phyloP scores from a whole-genome alignment of 2,888 invertebrate species.

The Autographa pulchrina region DNA sequence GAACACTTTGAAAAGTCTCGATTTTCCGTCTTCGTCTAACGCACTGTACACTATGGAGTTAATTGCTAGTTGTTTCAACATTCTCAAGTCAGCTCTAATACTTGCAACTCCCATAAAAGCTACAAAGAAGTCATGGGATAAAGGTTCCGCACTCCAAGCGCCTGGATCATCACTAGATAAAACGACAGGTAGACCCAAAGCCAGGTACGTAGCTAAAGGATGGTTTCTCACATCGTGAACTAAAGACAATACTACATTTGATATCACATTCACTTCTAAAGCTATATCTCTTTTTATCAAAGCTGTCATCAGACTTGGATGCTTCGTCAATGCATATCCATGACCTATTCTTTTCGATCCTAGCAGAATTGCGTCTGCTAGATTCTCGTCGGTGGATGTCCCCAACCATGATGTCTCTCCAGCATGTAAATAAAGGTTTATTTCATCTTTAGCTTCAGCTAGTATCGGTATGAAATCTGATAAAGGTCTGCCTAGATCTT shows the following conservation, averaged over 20 bases:
- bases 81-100: slow-evolving; percentile 91
- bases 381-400: slow-evolving; percentile 91
- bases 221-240: slow-evolving; percentile 94
- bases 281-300: slow-evolving; percentile 90
- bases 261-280: slow-evolving; percentile 94
- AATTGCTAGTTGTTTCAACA: slow-evolving; percentile 93
- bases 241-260: slow-evolving; percentile 93
- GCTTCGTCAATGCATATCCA: slow-evolving; percentile 93
- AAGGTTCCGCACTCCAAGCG: slow-evolving; percentile 92
- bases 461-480: slow-evolving; percentile 89
- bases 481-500: slow-evolving; percentile 92
- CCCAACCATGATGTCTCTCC: slow-evolving; percentile 95
- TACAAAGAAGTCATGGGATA: slow-evolving; percentile 94
- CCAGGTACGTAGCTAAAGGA: slow-evolving; percentile 91
- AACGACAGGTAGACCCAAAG: slow-evolving; percentile 92
- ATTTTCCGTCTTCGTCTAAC: slow-evolving; percentile 69
- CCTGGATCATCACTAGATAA: slow-evolving; percentile 95
- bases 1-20: slow-evolving; percentile 66
- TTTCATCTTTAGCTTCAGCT: slow-evolving; percentile 81
- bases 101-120: slow-evolving; percentile 94
- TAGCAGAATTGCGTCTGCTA: slow-evolving; percentile 93
- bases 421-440: slow-evolving; percentile 93
- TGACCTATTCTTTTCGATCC: slow-evolving; percentile 94
- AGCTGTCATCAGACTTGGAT: slow-evolving; percentile 90
- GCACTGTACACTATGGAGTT: slow-evolving; percentile 93